Base-by-base conservation (phyloP, 2,113 vertebrate species). In the Lamprologus speciosus region DNA sequence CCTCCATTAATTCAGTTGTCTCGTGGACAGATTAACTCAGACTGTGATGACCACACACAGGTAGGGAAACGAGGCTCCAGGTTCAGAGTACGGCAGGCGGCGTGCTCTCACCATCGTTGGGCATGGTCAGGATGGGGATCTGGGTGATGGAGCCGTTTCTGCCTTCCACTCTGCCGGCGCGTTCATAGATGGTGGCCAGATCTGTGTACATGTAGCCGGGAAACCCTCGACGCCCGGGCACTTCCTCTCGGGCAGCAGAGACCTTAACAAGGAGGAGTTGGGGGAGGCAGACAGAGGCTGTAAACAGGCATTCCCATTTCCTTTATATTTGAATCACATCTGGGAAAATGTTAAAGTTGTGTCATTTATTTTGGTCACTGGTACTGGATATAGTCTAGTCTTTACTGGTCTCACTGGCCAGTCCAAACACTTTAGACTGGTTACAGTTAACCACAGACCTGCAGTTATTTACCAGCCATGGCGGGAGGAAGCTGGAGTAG, bases 71-170 rank as follows among this genome's bases (percentile, higher is more conserved):
- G 13, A 4, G 1, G 5, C 37, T 23, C 0, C 57, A 6, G 54
- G n/a, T 6, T 17, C 40, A 17, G 21, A 9, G 50, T 42, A 26
- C 75, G 35, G 60, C 21, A 26, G 5, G 4, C 13, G 3, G 4
- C 4, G 19, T 35, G 51, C 55, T 8, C 92, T 91, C 45, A 96
- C 96, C 96, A 2, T 96, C 96, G 8, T 96, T 96, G 78, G 96
- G 95, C 96, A 96, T 96, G 28, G 96, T 96, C 45, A 97, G 95
- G 8, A 96, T 96, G 51, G 96, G 96, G 88, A 97, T 97, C 95
- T 97, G 97, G n/a, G 97, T 97, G 94, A 97, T 97, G 42, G 97
- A 97, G 70, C 97, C 97, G 21, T 95, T 96, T n/a, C 96, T 95
- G 84, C 96, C 96, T 51, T 96, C 96, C 70, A 97, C 94, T 28